phyloP scores from a whole-genome alignment of 2,797 vertebrate genomes.

The Lepilemur septentrionalis region DNA sequence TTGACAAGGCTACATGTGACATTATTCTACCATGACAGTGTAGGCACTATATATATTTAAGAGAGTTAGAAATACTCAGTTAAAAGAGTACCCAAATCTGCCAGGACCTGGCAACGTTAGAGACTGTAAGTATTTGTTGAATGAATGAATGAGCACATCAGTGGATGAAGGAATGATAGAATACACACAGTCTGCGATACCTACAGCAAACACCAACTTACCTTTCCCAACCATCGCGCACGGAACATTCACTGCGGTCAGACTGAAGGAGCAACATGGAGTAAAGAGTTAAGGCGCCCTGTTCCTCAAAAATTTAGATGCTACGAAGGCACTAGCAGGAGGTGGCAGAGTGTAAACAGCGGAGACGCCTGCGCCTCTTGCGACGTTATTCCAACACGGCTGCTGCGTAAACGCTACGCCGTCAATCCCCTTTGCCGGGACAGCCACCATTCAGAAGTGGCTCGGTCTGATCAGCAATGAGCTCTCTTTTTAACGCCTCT shows the following conservation, averaged over 20 bases:
- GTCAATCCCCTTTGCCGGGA: background rate
- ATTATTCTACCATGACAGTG: background rate
- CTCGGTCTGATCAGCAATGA: background rate
- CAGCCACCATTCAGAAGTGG: background rate
- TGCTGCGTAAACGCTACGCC: background rate
- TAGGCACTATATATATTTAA: background rate
- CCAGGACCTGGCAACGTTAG: background rate
- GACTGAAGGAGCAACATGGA: background rate
- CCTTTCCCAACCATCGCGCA: background rate
- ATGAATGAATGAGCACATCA: background rate
- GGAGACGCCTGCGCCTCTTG: background rate
- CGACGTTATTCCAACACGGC: background rate
- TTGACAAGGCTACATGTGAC: background rate
- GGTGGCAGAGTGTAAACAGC: background rate
- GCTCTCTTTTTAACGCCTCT: conserved; percentile 73
- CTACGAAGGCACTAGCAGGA: background rate
- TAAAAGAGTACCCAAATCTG: background rate
- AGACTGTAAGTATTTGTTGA: background rate
- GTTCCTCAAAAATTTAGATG: background rate
- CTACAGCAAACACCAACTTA: background rate
- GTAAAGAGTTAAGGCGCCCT: background rate
- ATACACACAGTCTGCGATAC: too few relatives aligned
- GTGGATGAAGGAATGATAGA: background rate
- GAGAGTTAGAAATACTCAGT: background rate
- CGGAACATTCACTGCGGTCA: background rate